phyloP scores from a whole-genome alignment of 2,797 vertebrate genomes.

The Coranthus polyacanthus region DNA sequence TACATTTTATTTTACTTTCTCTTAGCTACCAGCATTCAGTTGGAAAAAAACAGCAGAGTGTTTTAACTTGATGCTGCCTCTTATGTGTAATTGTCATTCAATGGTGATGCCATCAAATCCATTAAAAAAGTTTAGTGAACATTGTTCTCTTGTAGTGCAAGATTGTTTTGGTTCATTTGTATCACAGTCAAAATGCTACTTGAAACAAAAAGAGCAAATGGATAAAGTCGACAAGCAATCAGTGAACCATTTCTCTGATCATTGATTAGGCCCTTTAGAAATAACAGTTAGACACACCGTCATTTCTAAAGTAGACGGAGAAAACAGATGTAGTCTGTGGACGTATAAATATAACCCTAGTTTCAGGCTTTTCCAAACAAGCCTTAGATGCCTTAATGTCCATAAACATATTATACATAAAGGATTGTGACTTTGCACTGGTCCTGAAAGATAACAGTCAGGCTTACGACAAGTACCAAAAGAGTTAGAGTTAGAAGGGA shows the following conservation, averaged over 20 bases:
- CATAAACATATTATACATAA: no score
- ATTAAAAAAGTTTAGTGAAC: background rate
- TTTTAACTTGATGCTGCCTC: background rate
- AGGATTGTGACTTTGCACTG: no score
- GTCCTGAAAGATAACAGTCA: no score
- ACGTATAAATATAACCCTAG: no score
- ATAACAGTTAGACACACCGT: no score
- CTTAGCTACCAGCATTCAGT: conserved; percentile 9
- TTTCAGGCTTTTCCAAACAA: no score
- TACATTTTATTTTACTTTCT: conserved; percentile 6
- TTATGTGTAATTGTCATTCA: background rate
- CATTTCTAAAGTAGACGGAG: no score
- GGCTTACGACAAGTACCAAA: no score
- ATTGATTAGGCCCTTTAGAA: conserved; percentile 5
- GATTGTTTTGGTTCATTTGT: background rate
- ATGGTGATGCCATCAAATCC: background rate
- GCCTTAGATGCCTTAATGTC: no score
- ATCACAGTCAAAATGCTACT: background rate
- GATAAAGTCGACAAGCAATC: conserved; percentile 3
- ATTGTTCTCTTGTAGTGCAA: background rate
- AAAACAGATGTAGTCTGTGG: no score
- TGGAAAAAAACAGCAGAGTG: background rate
- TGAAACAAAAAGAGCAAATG: conserved; percentile 1
- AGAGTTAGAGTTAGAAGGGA: no score
- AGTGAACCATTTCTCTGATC: background rate